Base-by-base conservation (phyloP, 2,797 vertebrate genomes). In the Micrastur ruficollis region DNA sequence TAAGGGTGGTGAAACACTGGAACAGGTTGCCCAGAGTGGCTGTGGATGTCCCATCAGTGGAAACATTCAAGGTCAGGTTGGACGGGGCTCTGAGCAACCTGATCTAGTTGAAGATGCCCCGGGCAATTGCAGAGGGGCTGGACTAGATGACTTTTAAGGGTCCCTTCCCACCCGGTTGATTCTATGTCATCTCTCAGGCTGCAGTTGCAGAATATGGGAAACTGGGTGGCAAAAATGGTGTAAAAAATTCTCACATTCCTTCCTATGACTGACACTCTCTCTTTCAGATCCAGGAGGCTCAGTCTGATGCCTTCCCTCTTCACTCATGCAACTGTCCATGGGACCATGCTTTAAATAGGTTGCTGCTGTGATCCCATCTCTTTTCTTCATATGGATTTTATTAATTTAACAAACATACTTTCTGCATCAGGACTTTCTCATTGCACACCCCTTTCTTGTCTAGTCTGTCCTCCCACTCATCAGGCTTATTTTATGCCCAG, bases 91-190 rank as follows among this genome's bases (percentile, higher is more conserved):
- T 67, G 36, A 80, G 67, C 25, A 50, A 17, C 18, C 8, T 73
- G 42, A 5, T 38, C 6, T 27, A 1, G 14, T 38, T 31, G 65
- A 29, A 63, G 58, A 47, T 34, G 25, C n/a, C 15, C 22, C 26
- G 42, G 9, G 13, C 31, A 0, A 19, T 2, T 1, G 22, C 38
- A 87, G 36, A 11, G 12, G 4, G 8, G 2, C 32, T 55, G 47
- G 53, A 49, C 4, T 19, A 23, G 47, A 31, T 40, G 6, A 14
- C 2, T 14, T 78, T 49, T 7, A 40, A 52, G 75, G 4, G 6
- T 38, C 5, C 20, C 14, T 70, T 26, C 68, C 16, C 9, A n/a
- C 6, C 14, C 12, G 49, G 81, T 46, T 11, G 2, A 3, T 52
- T 40, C 12, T 46, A 4, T 36, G 40, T 23, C 25, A 25, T n/a